These are phyloP conservation scores for Hybognathus amarus DNA, from an alignment of 2,797 vertebrate species.

Conservation along the genomic window DNA sequence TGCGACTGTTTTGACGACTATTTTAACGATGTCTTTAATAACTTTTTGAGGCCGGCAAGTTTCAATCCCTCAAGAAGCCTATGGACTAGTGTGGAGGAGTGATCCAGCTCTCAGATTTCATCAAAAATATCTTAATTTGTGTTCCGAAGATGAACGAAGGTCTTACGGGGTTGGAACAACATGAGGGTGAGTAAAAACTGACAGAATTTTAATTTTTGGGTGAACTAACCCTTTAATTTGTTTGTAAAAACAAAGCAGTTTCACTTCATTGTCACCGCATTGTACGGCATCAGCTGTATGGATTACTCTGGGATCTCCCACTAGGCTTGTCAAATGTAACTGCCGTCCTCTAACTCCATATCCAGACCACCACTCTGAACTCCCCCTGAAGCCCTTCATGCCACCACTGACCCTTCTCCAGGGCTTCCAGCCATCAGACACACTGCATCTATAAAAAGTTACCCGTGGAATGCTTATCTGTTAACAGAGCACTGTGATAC, in stretches of 20 bases:
- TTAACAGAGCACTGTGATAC: slow-evolving; percentile 61
- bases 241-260: slow-evolving; percentile 2
- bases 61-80: too few relatives aligned
- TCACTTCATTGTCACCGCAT: neutral
- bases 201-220: neutral
- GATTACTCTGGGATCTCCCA: slow-evolving; percentile 3
- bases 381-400: neutral
- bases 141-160: too few relatives aligned
- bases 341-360: neutral
- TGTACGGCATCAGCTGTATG: neutral
- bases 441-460: slow-evolving; percentile 57
- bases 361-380: slow-evolving; percentile 1
- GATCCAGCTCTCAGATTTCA: too few relatives aligned
- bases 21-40: too few relatives aligned
- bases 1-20: too few relatives aligned
- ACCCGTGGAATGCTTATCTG: slow-evolving; percentile 57
- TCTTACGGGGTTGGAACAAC: too few relatives aligned
- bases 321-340: neutral
- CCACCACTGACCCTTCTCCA: neutral
- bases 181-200: neutral
- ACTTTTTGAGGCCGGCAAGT: too few relatives aligned
- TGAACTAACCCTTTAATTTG: too few relatives aligned
- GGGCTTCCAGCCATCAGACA: slow-evolving; percentile 37
- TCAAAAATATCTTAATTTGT: too few relatives aligned
- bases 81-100: too few relatives aligned